phyloP scores from a whole-genome alignment of 2,888 invertebrate species.

The Catocala fraxini region DNA sequence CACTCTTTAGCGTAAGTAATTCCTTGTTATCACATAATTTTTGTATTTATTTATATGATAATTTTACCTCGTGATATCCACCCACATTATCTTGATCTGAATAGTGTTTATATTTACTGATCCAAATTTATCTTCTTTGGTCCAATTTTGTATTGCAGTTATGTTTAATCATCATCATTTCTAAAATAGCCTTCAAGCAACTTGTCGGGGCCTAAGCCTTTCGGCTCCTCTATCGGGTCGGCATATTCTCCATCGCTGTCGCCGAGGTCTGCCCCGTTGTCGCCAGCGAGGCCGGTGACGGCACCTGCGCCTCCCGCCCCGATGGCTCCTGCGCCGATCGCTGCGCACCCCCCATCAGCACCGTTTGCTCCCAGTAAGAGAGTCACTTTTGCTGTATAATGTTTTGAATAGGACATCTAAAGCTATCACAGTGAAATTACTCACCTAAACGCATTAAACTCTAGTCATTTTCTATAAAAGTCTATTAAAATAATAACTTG shows the following conservation, averaged over 20 bases:
- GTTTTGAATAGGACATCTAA: slow-evolving; percentile 15
- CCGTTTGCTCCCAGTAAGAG: slow-evolving; percentile 84
- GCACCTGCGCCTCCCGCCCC: slow-evolving; percentile 55
- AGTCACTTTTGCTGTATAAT: slow-evolving; percentile 83
- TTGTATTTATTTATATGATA: neutral
- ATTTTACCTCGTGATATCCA: too few species aligned
- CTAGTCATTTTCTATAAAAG: neutral
- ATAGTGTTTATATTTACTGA: too few species aligned
- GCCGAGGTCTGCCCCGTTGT: slow-evolving; percentile 83
- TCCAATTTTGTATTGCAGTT: too few species aligned
- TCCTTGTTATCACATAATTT: neutral
- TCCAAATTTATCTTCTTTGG: too few species aligned
- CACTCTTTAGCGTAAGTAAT: slow-evolving; percentile 90
- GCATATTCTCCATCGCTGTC: slow-evolving; percentile 83
- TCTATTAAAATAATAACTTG: neutral
- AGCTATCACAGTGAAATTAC: slow-evolving; percentile 25
- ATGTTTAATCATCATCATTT: too few species aligned
- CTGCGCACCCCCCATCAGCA: slow-evolving; percentile 54
- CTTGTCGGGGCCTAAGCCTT: slow-evolving; percentile 88
- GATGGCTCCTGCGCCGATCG: slow-evolving; percentile 47
- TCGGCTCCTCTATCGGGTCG: slow-evolving; percentile 88
- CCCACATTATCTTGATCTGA: too few species aligned
- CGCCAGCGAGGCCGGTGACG: slow-evolving; percentile 77
- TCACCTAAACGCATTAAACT: neutral
- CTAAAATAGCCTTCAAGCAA: slow-evolving; percentile 81